These are phyloP conservation scores for Coluber constrictor DNA, from an alignment of 2,797 vertebrate genomes.

Conservation along the genomic window DNA sequence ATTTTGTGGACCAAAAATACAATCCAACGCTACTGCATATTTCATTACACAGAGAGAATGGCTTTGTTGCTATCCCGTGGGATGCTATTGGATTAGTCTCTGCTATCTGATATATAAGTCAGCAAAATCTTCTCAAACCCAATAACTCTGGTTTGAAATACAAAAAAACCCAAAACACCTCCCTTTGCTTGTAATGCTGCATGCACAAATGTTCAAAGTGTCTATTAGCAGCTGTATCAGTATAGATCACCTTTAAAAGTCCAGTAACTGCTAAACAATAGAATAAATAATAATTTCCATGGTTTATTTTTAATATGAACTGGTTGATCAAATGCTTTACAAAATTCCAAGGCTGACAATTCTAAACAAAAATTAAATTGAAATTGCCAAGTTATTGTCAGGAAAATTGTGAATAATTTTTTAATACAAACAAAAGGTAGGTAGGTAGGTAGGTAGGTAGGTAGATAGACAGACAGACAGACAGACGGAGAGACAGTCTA, in stretches of 20 bases:
- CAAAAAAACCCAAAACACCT: neutral
- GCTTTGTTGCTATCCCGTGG: neutral
- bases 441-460: neutral
- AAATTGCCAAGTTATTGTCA: constrained; percentile 29
- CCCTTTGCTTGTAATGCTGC: neutral
- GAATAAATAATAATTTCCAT: constrained; percentile 18
- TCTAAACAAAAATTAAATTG: constrained; percentile 35
- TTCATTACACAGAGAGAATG: neutral
- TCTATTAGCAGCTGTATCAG: neutral
- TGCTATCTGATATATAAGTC: neutral
- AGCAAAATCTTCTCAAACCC: neutral
- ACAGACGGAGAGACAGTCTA: too few species aligned
- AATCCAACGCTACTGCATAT: neutral
- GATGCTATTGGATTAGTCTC: neutral
- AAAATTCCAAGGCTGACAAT: constrained; percentile 32
- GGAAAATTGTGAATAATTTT: constrained; percentile 30
- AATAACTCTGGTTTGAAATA: neutral
- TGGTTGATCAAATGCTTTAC: constrained; percentile 28
- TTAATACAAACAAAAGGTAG: neutral
- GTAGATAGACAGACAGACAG: too few species aligned
- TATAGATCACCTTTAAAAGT: neutral
- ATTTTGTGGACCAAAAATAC: neutral
- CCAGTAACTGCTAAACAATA: neutral
- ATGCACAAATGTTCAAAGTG: neutral
- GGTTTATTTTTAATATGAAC: neutral